Evolutionary conservation across 2,113 vertebrate genomes (phyloP), one percentile per base, ranked within the genome.

Genomic region (Protobothrops flavoviridis): DNA sequence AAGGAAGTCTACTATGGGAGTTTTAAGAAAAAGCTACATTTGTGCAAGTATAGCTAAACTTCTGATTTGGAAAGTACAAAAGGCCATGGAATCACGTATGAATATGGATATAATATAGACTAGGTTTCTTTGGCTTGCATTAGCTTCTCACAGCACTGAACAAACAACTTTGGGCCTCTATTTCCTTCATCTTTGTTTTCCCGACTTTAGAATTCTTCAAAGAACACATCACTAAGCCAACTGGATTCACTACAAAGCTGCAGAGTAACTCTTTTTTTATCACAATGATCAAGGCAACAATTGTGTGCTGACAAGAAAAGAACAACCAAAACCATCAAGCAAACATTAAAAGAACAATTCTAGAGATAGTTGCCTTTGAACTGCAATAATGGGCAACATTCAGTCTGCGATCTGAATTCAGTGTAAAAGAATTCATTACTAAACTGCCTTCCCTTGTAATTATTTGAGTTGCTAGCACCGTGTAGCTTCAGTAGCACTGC

Each of bases 291-390:
- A 98, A 98, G 97, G 98, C 97, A 97, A 97, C 97, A 98, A 98
- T 98, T 98, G 97, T 98, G 96, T 95, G 97, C 96, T 95, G 97
- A 98, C 97, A 98, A 98, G 97, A 97, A 98, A 98, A 97, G 97
- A 97, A 98, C 98, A 98, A 98, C 97, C 96, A 95, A 98, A 97
- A 97, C 97, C 93, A 98, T 97, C 94, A 85, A 98, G 95, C 96
- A 97, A 97, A 97, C 97, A 97, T 98, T 98, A 97, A 98, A 98
- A 97, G 97, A 97, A 98, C 98, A 98, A 98, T 97, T 98, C 97
- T 95, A 96, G 97, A 97, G 97, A 97, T 97, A 98, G 97, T 97
- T 97, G 96, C 95, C 96, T 98, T 98, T 98, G 97, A 98, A 98
- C 97, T 97, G 93, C 93, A 97, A 97, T 97, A 98, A 97, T 98